phyloP scores from a whole-genome alignment of 1,140 invertebrate species.

The Achatina immaculata region DNA sequence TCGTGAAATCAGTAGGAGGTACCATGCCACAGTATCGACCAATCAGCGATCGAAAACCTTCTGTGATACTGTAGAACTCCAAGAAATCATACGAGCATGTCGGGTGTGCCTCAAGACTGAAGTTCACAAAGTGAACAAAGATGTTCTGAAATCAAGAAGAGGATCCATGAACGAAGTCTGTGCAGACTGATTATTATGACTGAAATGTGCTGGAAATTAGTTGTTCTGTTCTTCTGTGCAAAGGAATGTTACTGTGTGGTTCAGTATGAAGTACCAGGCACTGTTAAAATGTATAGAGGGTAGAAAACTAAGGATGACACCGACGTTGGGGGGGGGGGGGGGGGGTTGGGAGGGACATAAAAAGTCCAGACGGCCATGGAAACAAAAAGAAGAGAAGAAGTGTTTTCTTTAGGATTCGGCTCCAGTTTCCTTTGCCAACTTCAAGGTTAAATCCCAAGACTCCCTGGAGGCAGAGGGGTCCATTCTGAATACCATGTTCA shows the following conservation, averaged over 20 bases:
- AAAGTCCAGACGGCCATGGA: too few species aligned
- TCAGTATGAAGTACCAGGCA: not conserved
- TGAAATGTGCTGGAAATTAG: too few species aligned
- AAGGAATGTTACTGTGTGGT: not conserved
- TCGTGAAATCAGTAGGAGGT: conserved; percentile 11
- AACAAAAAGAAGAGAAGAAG: too few species aligned
- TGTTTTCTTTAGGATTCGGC: too few species aligned
- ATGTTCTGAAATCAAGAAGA: conserved; percentile 23
- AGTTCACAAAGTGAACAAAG: conserved; percentile 13
- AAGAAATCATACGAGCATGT: conserved; percentile 30
- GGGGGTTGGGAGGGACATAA: too few species aligned
- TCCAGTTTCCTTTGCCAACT: too few species aligned
- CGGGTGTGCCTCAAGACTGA: conserved; percentile 24
- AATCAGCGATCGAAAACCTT: not conserved
- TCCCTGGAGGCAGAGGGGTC: too few species aligned
- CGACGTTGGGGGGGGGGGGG: too few species aligned
- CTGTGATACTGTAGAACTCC: not conserved
- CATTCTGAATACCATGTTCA: too few species aligned
- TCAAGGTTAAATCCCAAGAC: too few species aligned
- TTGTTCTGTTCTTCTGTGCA: too few species aligned
- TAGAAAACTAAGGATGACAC: not conserved
- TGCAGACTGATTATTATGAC: too few species aligned
- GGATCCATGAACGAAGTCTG: not conserved
- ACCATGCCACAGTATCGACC: conserved; percentile 19
- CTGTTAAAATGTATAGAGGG: not conserved